Base-by-base conservation (phyloP, 2,888 invertebrate species). In the Drosophila lutescens region DNA sequence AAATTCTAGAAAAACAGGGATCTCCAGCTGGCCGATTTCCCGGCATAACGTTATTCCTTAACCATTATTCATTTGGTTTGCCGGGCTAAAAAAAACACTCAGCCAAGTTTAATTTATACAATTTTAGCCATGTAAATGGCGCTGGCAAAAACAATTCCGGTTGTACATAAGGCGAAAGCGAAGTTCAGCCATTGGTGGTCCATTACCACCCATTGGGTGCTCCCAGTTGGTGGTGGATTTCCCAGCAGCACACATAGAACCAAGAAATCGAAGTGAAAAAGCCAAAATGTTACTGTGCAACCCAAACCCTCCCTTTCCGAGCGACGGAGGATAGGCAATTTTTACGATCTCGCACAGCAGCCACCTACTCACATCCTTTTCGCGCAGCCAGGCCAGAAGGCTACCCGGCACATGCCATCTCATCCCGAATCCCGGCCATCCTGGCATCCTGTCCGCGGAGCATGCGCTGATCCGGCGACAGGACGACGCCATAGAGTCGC, bases 121-220 rank as follows among this genome's bases (percentile, higher is more conserved):
- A 80, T 74, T 82, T 80, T 30, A 62, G 69, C 62, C 51, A 60
- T 67, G 76, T 60, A 57, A 74, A 71, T 66, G 70, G 57, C 55
- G 38, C 40, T 41, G 49, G 34, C 56, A 54, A 53, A 53, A 68
- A 68, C 46, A 72, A 46, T 36, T 46, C 50, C 15, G 36, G 13
- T 46, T 81, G 77, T 79, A 80, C 77, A 85, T 85, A 86, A 78
- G 70, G 50, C 62, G 62, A 59, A 67, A 60, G 61, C 75, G 57
- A 67, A 65, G 67, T 61, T 74, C 86, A 87, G 79, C 86, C 86
- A 86, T 85, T 85, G 87, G 87, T 83, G 80, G 83, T 67, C 80
- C 68, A 67, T 67, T 70, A 72, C 80, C 85, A 85, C 82, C 85
- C 81, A 82, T 79, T 71, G 85, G 82, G 82, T 26, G 56, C 47